phyloP scores from a whole-genome alignment of 37 sponge, comb jelly and placozoan species.

The Lycopodina hypogea region DNA sequence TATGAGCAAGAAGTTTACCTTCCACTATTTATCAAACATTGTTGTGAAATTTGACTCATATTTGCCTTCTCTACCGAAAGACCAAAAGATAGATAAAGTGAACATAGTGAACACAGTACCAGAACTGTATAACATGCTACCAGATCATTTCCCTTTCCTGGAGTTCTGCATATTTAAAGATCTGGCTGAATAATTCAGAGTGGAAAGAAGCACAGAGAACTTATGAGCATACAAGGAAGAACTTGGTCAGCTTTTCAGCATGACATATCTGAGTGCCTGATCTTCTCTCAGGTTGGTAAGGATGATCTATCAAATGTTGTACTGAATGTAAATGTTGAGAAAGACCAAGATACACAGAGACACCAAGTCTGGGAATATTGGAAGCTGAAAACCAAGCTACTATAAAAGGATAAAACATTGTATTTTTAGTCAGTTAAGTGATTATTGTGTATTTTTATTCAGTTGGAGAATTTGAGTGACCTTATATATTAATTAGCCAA shows the following conservation, averaged over 20 bases:
- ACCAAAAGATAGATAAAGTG: neutral
- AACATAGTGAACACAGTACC: neutral
- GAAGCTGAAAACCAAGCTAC: no score
- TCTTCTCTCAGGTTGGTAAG: neutral
- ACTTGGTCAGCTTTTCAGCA: neutral
- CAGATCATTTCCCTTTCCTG: neutral
- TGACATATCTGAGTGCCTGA: neutral
- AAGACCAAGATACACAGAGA: no score
- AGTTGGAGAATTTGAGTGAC: no score
- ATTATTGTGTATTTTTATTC: no score
- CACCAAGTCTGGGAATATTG: no score
- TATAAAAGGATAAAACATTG: no score
- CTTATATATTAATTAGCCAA: no score
- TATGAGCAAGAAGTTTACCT: neutral
- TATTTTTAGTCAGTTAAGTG: no score
- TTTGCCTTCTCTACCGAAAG: neutral
- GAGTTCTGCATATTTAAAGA: constrained; percentile 5
- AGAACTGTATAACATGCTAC: neutral
- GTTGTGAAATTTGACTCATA: neutral
- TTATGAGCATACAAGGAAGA: neutral
- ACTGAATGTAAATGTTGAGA: no score
- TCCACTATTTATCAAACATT: neutral
- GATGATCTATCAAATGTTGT: neutral
- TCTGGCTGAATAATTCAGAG: neutral
- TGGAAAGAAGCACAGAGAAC: neutral